Base-by-base conservation (phyloP, 2,888 invertebrate genomes). In the Muschampia plurimacula region DNA sequence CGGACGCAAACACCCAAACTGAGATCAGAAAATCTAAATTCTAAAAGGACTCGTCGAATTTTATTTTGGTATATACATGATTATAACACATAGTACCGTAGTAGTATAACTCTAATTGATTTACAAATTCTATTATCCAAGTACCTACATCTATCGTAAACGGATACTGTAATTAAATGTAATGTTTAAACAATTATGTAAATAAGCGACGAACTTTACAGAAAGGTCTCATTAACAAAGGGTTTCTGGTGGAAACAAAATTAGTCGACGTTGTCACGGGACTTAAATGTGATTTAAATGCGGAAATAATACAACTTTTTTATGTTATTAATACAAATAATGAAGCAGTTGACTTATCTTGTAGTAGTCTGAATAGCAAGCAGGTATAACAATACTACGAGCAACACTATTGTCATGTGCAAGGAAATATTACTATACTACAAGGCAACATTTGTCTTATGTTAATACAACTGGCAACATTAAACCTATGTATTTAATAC, bases 171-270 rank as follows among this genome's bases (percentile, higher is more conserved):
- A 60, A 72, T 72, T 62, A 67, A 74, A 85, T 82, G 84, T 84
- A 82, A 87, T 88, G 85, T 87, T 88, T 86, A 85, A 86, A 85
- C 86, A 88, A 88, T 88, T 87, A 87, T 87, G 86, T 81, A 88
- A 87, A 88, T 85, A 83, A 77, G 77, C 76, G 79, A 77, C 76
- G 83, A 85, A 85, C 81, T 84, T 84, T 80, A 74, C 77, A 74
- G 81, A 83, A 82, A 84, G 84, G 84, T 83, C 84, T 84, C 83
- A 84, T 88, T 85, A 84, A 82, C 81, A 85, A 83, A 83, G 78
- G 81, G 83, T 81, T 77, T 76, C 77, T 75, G 77, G 77, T 82
- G 82, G 82, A 82, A 82, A 80, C 78, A 72, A 77, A 80, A 79
- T 78, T 77, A 76, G 76, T 74, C 66, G 74, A 74, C 73, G 63